A percentile compares a stretch with the other conserved stretches of the same genome.
phyloP scores from a whole-genome alignment of 1,140 invertebrate species.

The Medauroidea extradentata region DNA sequence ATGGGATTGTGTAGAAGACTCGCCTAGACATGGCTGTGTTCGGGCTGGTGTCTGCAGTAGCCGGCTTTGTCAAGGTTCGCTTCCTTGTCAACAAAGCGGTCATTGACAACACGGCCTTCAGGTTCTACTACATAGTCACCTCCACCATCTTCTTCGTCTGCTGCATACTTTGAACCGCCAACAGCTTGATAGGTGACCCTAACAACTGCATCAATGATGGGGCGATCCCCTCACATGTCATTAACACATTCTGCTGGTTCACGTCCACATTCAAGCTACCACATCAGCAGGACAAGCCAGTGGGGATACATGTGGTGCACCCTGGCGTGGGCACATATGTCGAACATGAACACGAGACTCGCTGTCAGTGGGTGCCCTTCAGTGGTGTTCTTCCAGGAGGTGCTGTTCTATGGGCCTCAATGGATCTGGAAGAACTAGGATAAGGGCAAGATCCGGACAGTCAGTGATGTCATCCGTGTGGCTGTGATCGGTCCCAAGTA shows the following conservation, averaged over 20 bases:
- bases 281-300: slow-evolving; percentile 53
- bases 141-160: slow-evolving; percentile 80
- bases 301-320: slow-evolving; percentile 62
- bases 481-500: slow-evolving; percentile 59
- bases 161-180: slow-evolving; percentile 84
- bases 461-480: slow-evolving; percentile 76
- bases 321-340: slow-evolving; percentile 69
- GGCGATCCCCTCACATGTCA: slow-evolving; percentile 65
- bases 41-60: slow-evolving; percentile 74
- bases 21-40: slow-evolving; percentile 64
- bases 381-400: slow-evolving; percentile 82
- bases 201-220: slow-evolving; percentile 77
- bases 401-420: slow-evolving; percentile 82
- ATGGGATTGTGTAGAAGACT: no score
- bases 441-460: slow-evolving; percentile 76
- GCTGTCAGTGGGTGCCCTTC: slow-evolving; percentile 88
- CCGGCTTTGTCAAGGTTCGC: slow-evolving; percentile 81
- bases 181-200: slow-evolving; percentile 81
- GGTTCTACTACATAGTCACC: slow-evolving; percentile 85
- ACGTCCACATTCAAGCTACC: slow-evolving; percentile 86
- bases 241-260: slow-evolving; percentile 89
- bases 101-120: slow-evolving; percentile 86
- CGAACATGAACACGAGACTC: slow-evolving; percentile 58
- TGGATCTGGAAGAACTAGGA: slow-evolving; percentile 91
- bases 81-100: slow-evolving; percentile 79